Evolutionary conservation across 2,888 invertebrate species (phyloP).

Genomic region (Ephialtes manifestator): DNA sequence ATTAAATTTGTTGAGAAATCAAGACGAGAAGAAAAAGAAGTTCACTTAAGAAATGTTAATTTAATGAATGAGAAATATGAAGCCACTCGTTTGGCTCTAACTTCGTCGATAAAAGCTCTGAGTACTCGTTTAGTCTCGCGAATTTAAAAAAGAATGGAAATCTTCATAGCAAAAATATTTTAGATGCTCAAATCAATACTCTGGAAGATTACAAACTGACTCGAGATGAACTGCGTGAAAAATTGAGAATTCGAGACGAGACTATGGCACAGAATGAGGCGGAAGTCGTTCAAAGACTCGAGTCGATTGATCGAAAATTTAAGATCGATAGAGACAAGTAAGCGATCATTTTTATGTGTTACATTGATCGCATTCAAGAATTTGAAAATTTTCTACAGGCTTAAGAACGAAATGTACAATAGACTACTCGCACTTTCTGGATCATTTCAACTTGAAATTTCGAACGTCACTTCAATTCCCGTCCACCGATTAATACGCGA

Average conservation of each 20-base stretch:
- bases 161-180: constrained; percentile 21
- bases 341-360: constrained; percentile 1
- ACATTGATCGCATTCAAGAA: background rate
- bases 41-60: constrained; percentile 72
- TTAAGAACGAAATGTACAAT: constrained; percentile 78
- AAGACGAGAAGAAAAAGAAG: constrained; percentile 69
- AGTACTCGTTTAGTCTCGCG: constrained; percentile 72
- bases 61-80: constrained; percentile 73
- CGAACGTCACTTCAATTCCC: constrained; percentile 70
- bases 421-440: constrained; percentile 74
- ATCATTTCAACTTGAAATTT: constrained; percentile 76
- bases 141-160: background rate
- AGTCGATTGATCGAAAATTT: constrained; percentile 75
- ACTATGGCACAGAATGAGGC: constrained; percentile 71
- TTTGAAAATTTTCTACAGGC: constrained; percentile 69
- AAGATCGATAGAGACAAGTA: constrained; percentile 80
- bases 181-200: constrained; percentile 80
- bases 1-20: constrained; percentile 65
- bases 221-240: constrained; percentile 73
- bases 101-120: constrained; percentile 77
- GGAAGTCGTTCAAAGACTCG: constrained; percentile 70
- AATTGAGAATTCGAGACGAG: constrained; percentile 71
- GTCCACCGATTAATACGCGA: constrained; percentile 78
- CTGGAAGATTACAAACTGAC: constrained; percentile 80
- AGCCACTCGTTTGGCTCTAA: constrained; percentile 72